Conservation (phyloP, 2,797 vertebrate species). For the Moxostoma hubbsi region DNA sequence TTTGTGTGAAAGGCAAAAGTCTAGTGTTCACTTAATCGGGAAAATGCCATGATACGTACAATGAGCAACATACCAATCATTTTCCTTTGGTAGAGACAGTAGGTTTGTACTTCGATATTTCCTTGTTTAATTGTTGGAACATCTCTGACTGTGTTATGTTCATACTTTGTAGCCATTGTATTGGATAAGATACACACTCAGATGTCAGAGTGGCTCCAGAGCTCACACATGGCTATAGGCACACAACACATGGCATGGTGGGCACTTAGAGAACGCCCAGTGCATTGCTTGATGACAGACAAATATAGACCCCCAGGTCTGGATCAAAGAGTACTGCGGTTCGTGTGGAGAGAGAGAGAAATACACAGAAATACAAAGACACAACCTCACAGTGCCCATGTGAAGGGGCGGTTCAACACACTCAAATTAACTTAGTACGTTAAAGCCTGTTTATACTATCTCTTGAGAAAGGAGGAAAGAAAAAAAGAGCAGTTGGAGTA, state of each 20-base stretch:
- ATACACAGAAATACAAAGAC: conserved; percentile 42
- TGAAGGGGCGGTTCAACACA: not conserved
- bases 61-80: too few species aligned
- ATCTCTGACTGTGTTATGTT: conserved; percentile 16
- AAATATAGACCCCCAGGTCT: conserved; percentile 47
- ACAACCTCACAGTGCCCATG: conserved; percentile 17
- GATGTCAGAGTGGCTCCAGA: conserved; percentile 47
- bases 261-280: conserved; percentile 60
- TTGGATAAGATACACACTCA: conserved; percentile 46
- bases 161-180: conserved; percentile 59
- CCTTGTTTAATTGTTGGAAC: too few species aligned
- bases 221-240: conserved; percentile 42
- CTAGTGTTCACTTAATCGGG: too few species aligned
- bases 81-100: too few species aligned
- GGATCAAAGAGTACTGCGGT: conserved; percentile 57
- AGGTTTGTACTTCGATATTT: too few species aligned
- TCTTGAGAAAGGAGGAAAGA: conserved; percentile 17
- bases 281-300: conserved; percentile 65
- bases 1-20: too few species aligned
- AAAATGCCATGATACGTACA: too few species aligned
- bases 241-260: conserved; percentile 60
- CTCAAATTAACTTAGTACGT: conserved; percentile 52
- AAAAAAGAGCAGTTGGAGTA: conserved; percentile 52
- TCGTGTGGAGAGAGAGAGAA: conserved; percentile 20
- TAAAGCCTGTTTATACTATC: conserved; percentile 55